Conservation (phyloP, 2,888 invertebrate species). For the Pseudanteris insignis region DNA sequence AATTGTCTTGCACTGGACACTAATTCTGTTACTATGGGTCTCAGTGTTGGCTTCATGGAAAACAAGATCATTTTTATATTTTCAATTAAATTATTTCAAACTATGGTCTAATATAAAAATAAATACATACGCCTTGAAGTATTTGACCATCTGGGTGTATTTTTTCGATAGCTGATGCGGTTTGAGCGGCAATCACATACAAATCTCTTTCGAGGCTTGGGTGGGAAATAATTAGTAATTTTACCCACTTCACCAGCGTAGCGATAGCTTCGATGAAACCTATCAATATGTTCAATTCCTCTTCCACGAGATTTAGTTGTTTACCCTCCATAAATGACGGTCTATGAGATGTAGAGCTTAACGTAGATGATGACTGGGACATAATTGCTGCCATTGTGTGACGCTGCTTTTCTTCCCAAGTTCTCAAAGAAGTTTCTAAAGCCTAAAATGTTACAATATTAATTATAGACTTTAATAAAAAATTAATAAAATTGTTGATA, state of each 20-base stretch:
- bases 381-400: conserved; percentile 62
- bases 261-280: conserved; percentile 85
- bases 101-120: too few relatives aligned
- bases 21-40: conserved; percentile 81
- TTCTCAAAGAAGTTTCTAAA: conserved; percentile 87
- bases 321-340: conserved; percentile 67
- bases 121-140: conserved; percentile 73
- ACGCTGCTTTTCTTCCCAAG: conserved; percentile 86
- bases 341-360: conserved; percentile 52
- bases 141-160: conserved; percentile 86
- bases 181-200: conserved; percentile 78
- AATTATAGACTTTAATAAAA: too few relatives aligned
- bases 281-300: conserved; percentile 77
- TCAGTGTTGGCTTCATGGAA: conserved; percentile 70
- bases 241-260: conserved; percentile 86
- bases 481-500: too few relatives aligned
- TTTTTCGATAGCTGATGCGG: conserved; percentile 75
- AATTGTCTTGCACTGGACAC: conserved; percentile 74
- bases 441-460: conserved; percentile 69
- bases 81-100: too few relatives aligned
- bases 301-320: conserved; percentile 70
- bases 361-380: conserved; percentile 56
- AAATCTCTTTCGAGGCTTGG: conserved; percentile 77
- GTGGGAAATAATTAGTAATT: conserved; percentile 74
- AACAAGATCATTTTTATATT: neutral